phyloP scores from a whole-genome alignment of 1,140 invertebrate species.

The Drosophila navojoa region DNA sequence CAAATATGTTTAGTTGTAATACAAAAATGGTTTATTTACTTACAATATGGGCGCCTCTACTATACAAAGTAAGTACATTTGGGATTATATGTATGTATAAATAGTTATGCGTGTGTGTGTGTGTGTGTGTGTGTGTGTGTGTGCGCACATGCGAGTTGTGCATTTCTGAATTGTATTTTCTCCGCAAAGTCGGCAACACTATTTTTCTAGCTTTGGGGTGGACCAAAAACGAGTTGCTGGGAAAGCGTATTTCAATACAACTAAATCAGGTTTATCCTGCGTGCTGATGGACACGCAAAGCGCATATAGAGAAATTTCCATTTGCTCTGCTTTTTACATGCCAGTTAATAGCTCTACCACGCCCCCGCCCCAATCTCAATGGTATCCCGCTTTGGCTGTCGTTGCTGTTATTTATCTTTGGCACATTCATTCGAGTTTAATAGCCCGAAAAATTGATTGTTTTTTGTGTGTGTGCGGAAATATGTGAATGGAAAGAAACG shows the following conservation, averaged over 20 bases:
- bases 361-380: slow-evolving; percentile 2
- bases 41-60: slow-evolving; percentile 51
- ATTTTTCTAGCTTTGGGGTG: slow-evolving; percentile 47
- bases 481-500: slow-evolving; percentile 57
- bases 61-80: slow-evolving; percentile 17
- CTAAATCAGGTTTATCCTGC: slow-evolving; percentile 80
- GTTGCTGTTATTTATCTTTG: slow-evolving; percentile 83
- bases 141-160: slow-evolving; percentile 22
- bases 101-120: slow-evolving; percentile 11
- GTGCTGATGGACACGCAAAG: slow-evolving; percentile 58
- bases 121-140: slow-evolving; percentile 13
- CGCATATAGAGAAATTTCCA: slow-evolving; percentile 77
- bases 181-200: slow-evolving; percentile 39
- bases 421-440: slow-evolving; percentile 83
- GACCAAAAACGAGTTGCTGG: slow-evolving; percentile 18
- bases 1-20: slow-evolving; percentile 54
- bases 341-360: slow-evolving; percentile 36
- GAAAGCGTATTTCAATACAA: slow-evolving; percentile 68
- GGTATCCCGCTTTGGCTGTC: slow-evolving; percentile 66
- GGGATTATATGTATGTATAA: slow-evolving; percentile 10
- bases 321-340: slow-evolving; percentile 45
- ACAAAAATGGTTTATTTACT: slow-evolving; percentile 74
- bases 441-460: slow-evolving; percentile 84
- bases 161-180: slow-evolving; percentile 18
- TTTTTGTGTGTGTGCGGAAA: slow-evolving; percentile 65